phyloP scores from a whole-genome alignment of 2,888 invertebrate genomes.

The Oscheius sp. region DNA sequence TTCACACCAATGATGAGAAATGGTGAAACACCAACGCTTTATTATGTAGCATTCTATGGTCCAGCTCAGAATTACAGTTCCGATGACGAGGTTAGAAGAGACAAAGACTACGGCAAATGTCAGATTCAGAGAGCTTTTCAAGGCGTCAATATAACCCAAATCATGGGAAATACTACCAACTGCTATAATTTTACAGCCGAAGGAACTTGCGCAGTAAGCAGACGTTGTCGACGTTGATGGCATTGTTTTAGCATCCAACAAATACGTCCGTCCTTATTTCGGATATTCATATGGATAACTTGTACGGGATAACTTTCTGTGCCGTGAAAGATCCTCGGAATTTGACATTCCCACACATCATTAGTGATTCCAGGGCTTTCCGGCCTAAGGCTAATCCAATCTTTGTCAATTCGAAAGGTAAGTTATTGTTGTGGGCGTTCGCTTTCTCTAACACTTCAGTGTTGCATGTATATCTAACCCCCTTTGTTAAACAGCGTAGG shows the following conservation, averaged over 20 bases:
- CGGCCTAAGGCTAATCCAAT: slow-evolving; percentile 54
- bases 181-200: slow-evolving; percentile 48
- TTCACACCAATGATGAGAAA: slow-evolving; percentile 52
- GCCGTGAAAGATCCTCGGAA: slow-evolving; percentile 63
- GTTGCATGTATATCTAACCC: slow-evolving; percentile 7
- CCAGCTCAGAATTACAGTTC: slow-evolving; percentile 54
- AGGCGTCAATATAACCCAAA: slow-evolving; percentile 66
- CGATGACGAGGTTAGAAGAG: slow-evolving; percentile 48
- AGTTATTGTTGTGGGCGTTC: background rate
- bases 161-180: slow-evolving; percentile 53
- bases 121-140: slow-evolving; percentile 54
- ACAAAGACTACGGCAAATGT: background rate
- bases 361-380: slow-evolving; percentile 39
- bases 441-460: background rate
- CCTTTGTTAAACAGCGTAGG: background rate
- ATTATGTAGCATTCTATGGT: slow-evolving; percentile 67
- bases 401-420: slow-evolving; percentile 43
- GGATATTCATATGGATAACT: slow-evolving; percentile 53
- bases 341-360: slow-evolving; percentile 55
- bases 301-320: slow-evolving; percentile 69
- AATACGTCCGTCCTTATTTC: slow-evolving; percentile 47
- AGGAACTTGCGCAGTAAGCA: slow-evolving; percentile 54
- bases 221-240: background rate
- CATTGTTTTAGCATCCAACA: slow-evolving; percentile 13
- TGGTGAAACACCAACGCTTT: slow-evolving; percentile 54